Percentiles rank a stretch among this genome's conserved stretches.
These are phyloP conservation scores for Prunella himalayana DNA, from an alignment of 2,113 vertebrate genomes.

Conservation along the genomic window DNA sequence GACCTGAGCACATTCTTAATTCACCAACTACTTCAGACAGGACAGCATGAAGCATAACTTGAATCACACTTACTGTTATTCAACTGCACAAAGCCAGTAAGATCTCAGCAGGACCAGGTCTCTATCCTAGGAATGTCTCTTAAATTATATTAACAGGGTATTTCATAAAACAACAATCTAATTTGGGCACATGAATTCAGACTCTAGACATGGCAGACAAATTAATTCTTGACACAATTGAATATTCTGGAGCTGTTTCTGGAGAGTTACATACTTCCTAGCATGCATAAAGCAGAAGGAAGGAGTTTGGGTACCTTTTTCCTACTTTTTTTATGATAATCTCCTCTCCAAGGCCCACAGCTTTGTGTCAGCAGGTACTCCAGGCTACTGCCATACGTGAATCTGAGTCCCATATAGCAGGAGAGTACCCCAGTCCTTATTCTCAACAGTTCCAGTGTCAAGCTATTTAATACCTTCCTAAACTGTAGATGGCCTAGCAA, in stretches of 20 bases:
- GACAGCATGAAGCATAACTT: not conserved
- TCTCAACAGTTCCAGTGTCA: not conserved
- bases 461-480: not conserved
- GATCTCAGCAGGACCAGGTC: not conserved
- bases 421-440: not conserved
- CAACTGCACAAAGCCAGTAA: not conserved
- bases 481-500: not conserved
- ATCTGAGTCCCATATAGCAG: not conserved
- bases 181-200: not conserved
- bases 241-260: not conserved
- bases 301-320: not conserved
- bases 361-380: not conserved
- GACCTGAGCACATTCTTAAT: not conserved
- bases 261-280: not conserved
- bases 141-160: not conserved
- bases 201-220: not conserved
- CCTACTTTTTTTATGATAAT: not conserved
- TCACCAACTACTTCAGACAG: not conserved
- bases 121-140: not conserved
- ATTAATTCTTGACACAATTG: not conserved
- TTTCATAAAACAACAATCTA: not conserved
- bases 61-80: not conserved
- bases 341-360: not conserved
- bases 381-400: not conserved
- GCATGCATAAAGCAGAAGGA: not conserved